Evolutionary conservation across 2,797 vertebrate genomes (phyloP), one percentile per base, ranked within the genome.

Genomic region (Coregonus suidteri): DNA sequence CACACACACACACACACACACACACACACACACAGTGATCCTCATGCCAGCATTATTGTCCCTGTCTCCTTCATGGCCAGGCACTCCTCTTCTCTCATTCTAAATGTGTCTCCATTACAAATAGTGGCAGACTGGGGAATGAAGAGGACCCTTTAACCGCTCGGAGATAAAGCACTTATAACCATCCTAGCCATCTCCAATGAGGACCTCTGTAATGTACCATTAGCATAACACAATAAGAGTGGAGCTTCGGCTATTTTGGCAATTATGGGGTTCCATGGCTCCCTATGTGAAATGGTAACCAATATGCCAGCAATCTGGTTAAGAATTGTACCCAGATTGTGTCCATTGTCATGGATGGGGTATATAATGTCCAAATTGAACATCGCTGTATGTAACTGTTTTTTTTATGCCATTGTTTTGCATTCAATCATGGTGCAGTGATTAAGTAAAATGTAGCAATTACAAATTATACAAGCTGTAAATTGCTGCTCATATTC

Each of bases 61-160:
- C 31, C 14, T 35, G 66, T 67, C 65, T 67, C 30, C 65, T 67
- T 9, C 65, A 34, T 6, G 31, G 34, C 6, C 25, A 34, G 9
- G 15, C 66, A 66, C 30, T 34, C 11, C 30, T 59, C 56, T 59
- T 59, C 56, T 35, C 66, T 68, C 66, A 68, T 68, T 74, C 71
- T 35, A 74, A 67, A 74, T 74, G 68, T 59, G 73, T 78, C 65
- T 56, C 52, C 51, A 70, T 74, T 74, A 74, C 47, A 74, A 51
- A 25, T 31, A 56, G 71, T 74, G 65, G 51, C 65, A 52, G 77
- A 64, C 66, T 25, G 7, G 47, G 71, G 18, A 74, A 47, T 30
- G 59, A 77, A 71, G 64, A 73, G 62, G 16, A 77, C 56, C 56
- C 54, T 71, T 6, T 37, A 67, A 16, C 31, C 13, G 13, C 14